A percentile compares a stretch with the other conserved stretches of the same genome.
Evolutionary conservation across 2,113 vertebrate genomes (phyloP).

Genomic region (Hyla sarda): DNA sequence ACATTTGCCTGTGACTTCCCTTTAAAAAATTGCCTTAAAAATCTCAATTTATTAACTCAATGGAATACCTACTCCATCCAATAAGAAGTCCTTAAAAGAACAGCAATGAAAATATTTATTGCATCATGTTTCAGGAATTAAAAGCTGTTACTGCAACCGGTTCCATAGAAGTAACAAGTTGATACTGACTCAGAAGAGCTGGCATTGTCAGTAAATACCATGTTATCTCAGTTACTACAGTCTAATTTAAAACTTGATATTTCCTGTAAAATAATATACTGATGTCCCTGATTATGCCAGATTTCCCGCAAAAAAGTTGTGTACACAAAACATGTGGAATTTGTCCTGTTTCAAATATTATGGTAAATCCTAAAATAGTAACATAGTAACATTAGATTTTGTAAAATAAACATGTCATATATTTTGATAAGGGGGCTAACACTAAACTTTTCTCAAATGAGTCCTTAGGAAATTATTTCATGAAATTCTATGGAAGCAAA

Average conservation of each 20-base stretch:
- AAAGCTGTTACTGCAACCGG: neutral
- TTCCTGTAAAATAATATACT: conserved; percentile 52
- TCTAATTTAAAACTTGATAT: conserved; percentile 45
- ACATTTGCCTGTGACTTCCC: no score
- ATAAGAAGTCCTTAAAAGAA: no score
- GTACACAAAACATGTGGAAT: conserved; percentile 28
- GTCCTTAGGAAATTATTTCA: no score
- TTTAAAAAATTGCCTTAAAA: no score
- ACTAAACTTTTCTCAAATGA: neutral
- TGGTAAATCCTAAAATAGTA: conserved; percentile 53
- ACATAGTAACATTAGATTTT: neutral
- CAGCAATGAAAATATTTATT: no score
- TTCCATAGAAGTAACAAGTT: neutral
- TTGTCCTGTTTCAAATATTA: conserved; percentile 32
- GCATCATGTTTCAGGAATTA: no score
- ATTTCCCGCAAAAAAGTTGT: conserved; percentile 40
- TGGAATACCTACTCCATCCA: no score
- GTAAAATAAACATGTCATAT: conserved; percentile 43
- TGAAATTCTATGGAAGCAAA: no score
- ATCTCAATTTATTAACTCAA: no score
- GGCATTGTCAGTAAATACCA: conserved; percentile 11
- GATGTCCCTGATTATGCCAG: conserved; percentile 37
- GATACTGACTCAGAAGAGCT: neutral
- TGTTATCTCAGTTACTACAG: conserved; percentile 21
- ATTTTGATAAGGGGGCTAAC: conserved; percentile 1